Base-by-base conservation (phyloP, 2,888 invertebrate species). In the Chamaedrilus cognettii region DNA sequence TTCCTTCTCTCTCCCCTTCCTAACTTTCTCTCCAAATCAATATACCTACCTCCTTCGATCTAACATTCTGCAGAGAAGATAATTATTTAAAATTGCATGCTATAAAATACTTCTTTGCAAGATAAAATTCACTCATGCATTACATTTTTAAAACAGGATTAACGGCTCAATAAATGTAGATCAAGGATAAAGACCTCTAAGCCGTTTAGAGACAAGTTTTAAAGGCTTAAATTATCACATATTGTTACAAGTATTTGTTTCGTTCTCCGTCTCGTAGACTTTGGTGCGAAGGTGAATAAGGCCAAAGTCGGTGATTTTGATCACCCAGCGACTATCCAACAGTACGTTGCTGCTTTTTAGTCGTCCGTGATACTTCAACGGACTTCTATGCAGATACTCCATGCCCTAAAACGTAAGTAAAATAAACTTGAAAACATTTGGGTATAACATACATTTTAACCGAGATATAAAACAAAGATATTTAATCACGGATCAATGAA, bases 221-320 rank as follows among this genome's bases (percentile, higher is more conserved):
- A n/a, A n/a, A n/a, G n/a, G n/a, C n/a, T n/a, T n/a, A n/a, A n/a
- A n/a, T n/a, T n/a, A n/a, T n/a, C n/a, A n/a, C n/a, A n/a, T n/a
- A n/a, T n/a, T n/a, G n/a, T 42, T 42, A 42, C 42, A 42, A 7
- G 42, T 42, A 42, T 42, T 42, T 11, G 42, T 60, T 35, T 67
- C 57, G 7, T 70, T 51, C 11, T 61, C 66, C 0, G 32, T 60
- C 19, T 66, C 60, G 28, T 70, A 56, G 28, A 57, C 51, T 1
- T 42, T 52, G 19, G 34, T 28, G 30, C 65, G 49, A 57, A 66
- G 51, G 2, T 51, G 30, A 28, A 28, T 35, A 26, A 71, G 55
- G 1, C 72, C 72, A 55, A 63, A 72, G 67, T 72, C 72, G 4
- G 67, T 69, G 15, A 72, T 66, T 64, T 71, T 71, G 11, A 69